Evolutionary conservation across 2,888 invertebrate genomes (phyloP), one percentile per base, ranked within the genome.

Genomic region (Apomyelois bistriatella): DNA sequence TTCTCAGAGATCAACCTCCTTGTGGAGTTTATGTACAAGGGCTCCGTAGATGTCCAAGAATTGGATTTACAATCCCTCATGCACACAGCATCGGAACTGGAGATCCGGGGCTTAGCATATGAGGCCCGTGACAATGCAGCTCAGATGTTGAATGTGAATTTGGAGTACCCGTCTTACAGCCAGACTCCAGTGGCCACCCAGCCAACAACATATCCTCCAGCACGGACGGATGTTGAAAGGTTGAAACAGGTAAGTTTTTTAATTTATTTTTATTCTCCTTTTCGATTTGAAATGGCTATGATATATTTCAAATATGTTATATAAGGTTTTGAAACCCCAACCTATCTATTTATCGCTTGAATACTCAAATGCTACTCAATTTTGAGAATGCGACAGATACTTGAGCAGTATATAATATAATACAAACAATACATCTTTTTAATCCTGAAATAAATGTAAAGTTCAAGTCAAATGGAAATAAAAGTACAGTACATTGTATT

Each of bases 1-100:
- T 91, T 92, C 65, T 92, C 92, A 50, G 93, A 94, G 77, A 93
- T 94, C 87, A 92, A 93, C 71, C 90, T 93, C 56, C 85, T 94
- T 37, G 85, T 94, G 58, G 94, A 94, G 72, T 93, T 94, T 60
- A 94, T 94, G 92, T 94, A 94, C 77, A 92, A 93, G 61, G 94
- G 94, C 0, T 93, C 92, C 1, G 93, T 94, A 55, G 93, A 94
- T 65, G 92, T 94, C 5, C 92, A 93, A 48, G 92, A 93, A 57
- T 85, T 93, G 61, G 92, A 92, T 65, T 76, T 94, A 32, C 92
- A 93, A 58, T 92, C 92, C 0, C 71, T 94, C 52, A 93, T 93
- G 82, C 93, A 93, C 65, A 92, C 94, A 32, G 94, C 94, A 0
- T 93, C 93, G 3, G 94, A 94, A 65, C 76, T 94, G 51, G 93